These are phyloP conservation scores for Tiliacea aurago DNA, from an alignment of 2,888 invertebrate species.

Conservation along the genomic window DNA sequence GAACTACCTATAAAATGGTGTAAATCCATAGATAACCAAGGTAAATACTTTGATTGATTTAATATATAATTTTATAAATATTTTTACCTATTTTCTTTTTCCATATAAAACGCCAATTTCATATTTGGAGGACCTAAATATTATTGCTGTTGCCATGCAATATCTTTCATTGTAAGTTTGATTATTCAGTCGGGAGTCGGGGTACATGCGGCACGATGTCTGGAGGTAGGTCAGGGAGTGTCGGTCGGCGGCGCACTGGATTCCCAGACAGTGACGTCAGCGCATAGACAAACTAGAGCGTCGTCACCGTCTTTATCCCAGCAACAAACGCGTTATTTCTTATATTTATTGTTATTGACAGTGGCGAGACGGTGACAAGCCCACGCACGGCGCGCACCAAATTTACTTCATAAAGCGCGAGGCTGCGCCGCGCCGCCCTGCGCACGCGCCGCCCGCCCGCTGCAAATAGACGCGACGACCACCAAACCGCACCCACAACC, in stretches of 20 bases:
- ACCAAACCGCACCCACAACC: constrained; percentile 29
- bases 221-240: constrained; percentile 89
- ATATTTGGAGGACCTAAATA: too few relatives aligned
- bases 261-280: constrained; percentile 90
- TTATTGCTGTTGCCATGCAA: too few relatives aligned
- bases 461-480: constrained; percentile 76
- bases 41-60: too few relatives aligned
- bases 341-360: constrained; percentile 89
- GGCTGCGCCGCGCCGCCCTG: constrained; percentile 74
- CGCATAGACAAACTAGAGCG: constrained; percentile 89
- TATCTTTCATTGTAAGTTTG: too few relatives aligned
- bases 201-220: constrained; percentile 72
- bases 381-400: constrained; percentile 83
- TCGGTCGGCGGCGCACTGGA: constrained; percentile 80
- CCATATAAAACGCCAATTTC: too few relatives aligned
- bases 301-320: constrained; percentile 86
- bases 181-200: constrained; percentile 57
- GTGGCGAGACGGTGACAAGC: constrained; percentile 89
- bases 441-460: constrained; percentile 73
- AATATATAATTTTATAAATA: too few relatives aligned
- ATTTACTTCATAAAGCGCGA: constrained; percentile 77
- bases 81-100: too few relatives aligned
- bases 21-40: too few relatives aligned
- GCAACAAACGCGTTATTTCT: constrained; percentile 86
- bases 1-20: too few relatives aligned